Base-by-base conservation (phyloP, 2,113 vertebrate species). In the Calidris pugnax region DNA sequence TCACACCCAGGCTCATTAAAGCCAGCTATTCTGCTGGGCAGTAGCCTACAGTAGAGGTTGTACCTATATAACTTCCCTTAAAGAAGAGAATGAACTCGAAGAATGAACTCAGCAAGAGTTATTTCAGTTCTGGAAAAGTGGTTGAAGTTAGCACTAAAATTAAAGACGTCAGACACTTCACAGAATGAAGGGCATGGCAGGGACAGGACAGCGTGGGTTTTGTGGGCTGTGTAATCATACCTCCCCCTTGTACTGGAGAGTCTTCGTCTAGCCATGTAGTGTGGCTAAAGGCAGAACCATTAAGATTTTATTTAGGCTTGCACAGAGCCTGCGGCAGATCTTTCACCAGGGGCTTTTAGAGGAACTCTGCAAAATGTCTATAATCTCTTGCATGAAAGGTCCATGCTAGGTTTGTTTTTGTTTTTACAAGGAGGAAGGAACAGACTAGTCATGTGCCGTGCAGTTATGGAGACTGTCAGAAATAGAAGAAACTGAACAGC, bases 241-340 rank as follows among this genome's bases (percentile, higher is more conserved):
- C 33, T 92, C 23, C 57, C 9, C 21, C 0, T 0, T 35, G 21
- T 60, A 48, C 74, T 41, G 39, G 20, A 47, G 71, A 59, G 62
- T 82, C 43, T 56, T 68, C 2, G 4, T 9, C 64, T n/a, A 56
- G 66, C 76, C 32, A 2, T 59, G 30, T 16, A 59, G 74, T 35
- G 68, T 88, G 71, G 82, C 56, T 82, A 87, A 82, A 82, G 74
- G 73, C 81, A 87, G 85, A 85, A 48, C 26, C 14, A 10, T 67
- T 45, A 60, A 90, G 81, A 22, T 68, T 85, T 69, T 89, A 83
- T 92, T 94, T 90, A 93, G 82, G 28, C 30, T 64, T 92, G 33
- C 7, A 12, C 57, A 73, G 82, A 75, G 23, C 56, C 43, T 47
- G 15, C 41, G 21, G 33, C 26, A 68, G 53, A 41, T 72, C 62